Base-by-base conservation (phyloP, 2,888 invertebrate species). In the Nomada fabriciana region DNA sequence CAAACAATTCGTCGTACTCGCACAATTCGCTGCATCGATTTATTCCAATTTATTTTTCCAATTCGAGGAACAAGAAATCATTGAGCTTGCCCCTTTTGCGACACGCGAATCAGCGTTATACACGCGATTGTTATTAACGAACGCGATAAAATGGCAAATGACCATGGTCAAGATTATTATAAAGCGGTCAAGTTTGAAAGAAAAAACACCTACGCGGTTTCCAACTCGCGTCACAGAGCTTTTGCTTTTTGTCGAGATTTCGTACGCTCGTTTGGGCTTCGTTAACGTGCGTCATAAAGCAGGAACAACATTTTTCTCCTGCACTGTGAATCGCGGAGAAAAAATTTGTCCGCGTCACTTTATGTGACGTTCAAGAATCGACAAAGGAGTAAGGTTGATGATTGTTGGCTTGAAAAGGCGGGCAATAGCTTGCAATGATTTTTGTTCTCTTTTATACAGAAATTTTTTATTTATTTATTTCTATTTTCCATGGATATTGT, bases 201-300 rank as follows among this genome's bases (percentile, higher is more conserved):
- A 55, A 57, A 61, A 9, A 43, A 50, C 57, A 57, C 74, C 67
- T 42, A 74, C 74, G 50, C 70, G 73, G 18, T 23, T 50, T 52
- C 2, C 20, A 47, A 53, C 18, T 18, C 55, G n/a, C 81, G 69
- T 80, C 64, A 29, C 43, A 23, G 13, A 20, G n/a, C 2, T 5
- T 23, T 11, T 18, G 43, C n/a, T 29, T 13, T 29, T 53, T 25
- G 63, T n/a, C 15, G 20, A 47, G 29, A 11, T 61, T 73, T 47
- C 42, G 36, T 36, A 36, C 36, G 23, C 25, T 64, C 72, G n/a
- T 59, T 42, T 13, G 65, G 64, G 69, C 65, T 70, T 80, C 74
- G 20, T 81, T 80, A 74, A 64, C 57, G 69, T 69, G 81, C 81
- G 73, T 74, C 81, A 80, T 64, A 73, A 79, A 81, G 52, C 64